phyloP scores from a whole-genome alignment of 2,888 invertebrate genomes.

The Hydropsyche betteni region DNA sequence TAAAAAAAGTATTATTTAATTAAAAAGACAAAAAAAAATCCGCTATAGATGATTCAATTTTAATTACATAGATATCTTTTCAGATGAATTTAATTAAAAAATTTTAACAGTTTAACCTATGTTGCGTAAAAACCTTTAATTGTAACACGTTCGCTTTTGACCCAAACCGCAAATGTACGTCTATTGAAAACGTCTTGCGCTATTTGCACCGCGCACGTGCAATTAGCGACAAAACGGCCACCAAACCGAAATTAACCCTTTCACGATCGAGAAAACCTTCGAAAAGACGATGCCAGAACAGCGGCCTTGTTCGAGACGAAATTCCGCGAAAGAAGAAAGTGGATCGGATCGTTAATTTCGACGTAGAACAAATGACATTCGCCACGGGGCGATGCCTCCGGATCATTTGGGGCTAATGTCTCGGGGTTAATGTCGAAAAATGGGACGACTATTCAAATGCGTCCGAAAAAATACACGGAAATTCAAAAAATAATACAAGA shows the following conservation, averaged over 20 bases:
- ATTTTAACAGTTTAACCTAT: too few relatives aligned
- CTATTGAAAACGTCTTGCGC: neutral
- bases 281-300: too few relatives aligned
- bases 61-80: too few relatives aligned
- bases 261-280: too few relatives aligned
- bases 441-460: conserved; percentile 34
- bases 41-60: too few relatives aligned
- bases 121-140: too few relatives aligned
- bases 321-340: conserved; percentile 32
- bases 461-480: conserved; percentile 20
- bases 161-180: neutral
- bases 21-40: too few relatives aligned
- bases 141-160: neutral
- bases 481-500: neutral
- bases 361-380: conserved; percentile 44
- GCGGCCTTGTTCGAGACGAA: too few relatives aligned
- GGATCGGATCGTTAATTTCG: conserved; percentile 44
- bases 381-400: conserved; percentile 41
- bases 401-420: conserved; percentile 45
- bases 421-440: conserved; percentile 43
- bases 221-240: conserved; percentile 2
- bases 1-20: too few relatives aligned
- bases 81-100: too few relatives aligned
- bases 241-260: neutral
- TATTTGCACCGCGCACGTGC: neutral